phyloP scores from a whole-genome alignment of 2,797 vertebrate genomes.

The Anabacerthia variegaticeps region DNA sequence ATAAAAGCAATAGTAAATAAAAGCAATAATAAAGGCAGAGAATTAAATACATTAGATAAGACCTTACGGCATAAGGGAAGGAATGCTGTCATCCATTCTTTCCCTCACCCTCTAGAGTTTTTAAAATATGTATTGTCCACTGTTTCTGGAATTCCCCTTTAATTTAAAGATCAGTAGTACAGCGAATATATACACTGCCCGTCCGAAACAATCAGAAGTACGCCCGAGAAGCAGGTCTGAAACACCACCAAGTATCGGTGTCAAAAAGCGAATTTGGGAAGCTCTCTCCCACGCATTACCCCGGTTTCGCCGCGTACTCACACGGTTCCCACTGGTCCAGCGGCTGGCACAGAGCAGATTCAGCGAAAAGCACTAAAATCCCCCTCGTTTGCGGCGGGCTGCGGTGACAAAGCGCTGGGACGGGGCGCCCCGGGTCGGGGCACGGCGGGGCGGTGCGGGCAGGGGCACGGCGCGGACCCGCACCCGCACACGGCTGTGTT shows the following conservation, averaged over 20 bases:
- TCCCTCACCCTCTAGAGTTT: not conserved
- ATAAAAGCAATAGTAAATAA: no score
- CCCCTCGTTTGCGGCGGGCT: not conserved
- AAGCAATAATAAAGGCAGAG: not conserved
- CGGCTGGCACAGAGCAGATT: rapidly evolving
- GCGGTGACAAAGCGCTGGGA: rapidly evolving
- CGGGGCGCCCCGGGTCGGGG: not conserved
- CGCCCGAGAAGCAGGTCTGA: not conserved
- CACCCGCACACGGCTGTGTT: no score
- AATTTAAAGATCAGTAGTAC: not conserved
- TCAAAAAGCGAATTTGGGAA: rapidly evolving
- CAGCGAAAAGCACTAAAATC: rapidly evolving
- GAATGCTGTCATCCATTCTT: not conserved
- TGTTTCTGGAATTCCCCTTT: not conserved
- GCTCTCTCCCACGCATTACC: not conserved
- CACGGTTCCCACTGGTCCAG: not conserved
- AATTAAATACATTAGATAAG: not conserved
- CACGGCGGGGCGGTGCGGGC: no score
- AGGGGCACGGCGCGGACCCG: no score
- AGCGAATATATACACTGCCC: not conserved
- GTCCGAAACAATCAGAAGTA: not conserved
- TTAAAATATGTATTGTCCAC: not conserved
- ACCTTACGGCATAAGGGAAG: not conserved
- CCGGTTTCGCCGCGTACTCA: rapidly evolving
- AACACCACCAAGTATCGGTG: not conserved